phyloP scores from a whole-genome alignment of 2,888 invertebrate genomes.

The Phyto melanocephala region DNA sequence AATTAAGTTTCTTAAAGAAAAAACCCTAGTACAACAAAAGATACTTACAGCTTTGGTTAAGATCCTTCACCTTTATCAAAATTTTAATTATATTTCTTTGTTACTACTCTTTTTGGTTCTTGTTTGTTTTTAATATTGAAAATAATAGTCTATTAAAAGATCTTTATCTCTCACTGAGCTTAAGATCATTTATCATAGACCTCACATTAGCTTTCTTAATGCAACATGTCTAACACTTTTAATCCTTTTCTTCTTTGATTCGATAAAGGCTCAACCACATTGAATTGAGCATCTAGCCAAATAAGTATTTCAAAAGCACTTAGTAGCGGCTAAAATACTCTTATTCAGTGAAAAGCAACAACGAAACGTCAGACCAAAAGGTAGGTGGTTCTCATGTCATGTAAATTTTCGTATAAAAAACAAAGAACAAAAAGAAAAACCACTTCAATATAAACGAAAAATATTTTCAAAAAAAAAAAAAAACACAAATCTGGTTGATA shows the following conservation, averaged over 20 bases:
- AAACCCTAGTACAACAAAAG: neutral
- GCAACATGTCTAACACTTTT: constrained; percentile 53
- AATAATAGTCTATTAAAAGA: constrained; percentile 56
- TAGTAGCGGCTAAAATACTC: neutral
- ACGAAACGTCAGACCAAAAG: constrained; percentile 27
- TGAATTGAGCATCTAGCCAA: neutral
- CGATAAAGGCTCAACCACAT: neutral
- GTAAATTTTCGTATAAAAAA: constrained; percentile 44
- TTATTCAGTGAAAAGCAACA: constrained; percentile 17
- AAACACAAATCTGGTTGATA: constrained; percentile 50
- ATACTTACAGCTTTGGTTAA: neutral
- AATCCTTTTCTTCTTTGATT: constrained; percentile 24
- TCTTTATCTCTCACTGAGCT: constrained; percentile 48
- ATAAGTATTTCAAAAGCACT: neutral
- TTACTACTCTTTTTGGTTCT: neutral
- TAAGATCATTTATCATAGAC: constrained; percentile 58
- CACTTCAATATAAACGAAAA: neutral
- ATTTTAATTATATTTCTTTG: constrained; percentile 40
- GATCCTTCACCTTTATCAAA: constrained; percentile 30
- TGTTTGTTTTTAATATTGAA: constrained; percentile 9
- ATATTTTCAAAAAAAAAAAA: constrained; percentile 24
- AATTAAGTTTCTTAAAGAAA: neutral
- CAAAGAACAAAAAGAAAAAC: neutral
- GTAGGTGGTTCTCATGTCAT: constrained; percentile 59
- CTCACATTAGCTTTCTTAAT: constrained; percentile 53